phyloP scores from a whole-genome alignment of 2,888 invertebrate genomes.

The Morpho helenor region DNA sequence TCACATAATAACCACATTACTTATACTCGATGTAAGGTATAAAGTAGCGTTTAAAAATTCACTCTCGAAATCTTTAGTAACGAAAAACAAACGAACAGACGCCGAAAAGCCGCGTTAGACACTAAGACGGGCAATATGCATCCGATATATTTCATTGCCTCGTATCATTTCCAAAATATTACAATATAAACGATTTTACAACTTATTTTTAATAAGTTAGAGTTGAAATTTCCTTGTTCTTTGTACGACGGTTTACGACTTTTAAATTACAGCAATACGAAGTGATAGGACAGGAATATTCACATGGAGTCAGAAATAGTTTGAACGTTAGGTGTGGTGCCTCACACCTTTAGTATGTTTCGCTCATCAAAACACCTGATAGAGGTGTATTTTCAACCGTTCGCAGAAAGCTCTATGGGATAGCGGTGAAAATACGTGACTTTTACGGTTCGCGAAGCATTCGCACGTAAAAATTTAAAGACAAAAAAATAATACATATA shows the following conservation, averaged over 20 bases:
- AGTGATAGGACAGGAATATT: conserved; percentile 59
- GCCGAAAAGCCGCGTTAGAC: conserved; percentile 15
- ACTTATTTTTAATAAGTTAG: conserved; percentile 16
- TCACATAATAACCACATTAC: too few relatives aligned
- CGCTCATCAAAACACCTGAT: neutral
- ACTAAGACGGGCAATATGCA: conserved; percentile 18
- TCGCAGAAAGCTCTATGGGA: too few relatives aligned
- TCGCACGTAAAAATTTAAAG: too few relatives aligned
- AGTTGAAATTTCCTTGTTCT: conserved; percentile 26
- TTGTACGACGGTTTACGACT: too few relatives aligned
- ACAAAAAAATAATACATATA: too few relatives aligned
- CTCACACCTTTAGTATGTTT: conserved; percentile 10
- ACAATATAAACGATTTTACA: neutral
- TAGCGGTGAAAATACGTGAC: too few relatives aligned
- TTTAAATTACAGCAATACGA: conserved; percentile 4
- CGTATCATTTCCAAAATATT: conserved; percentile 15
- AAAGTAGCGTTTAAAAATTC: too few relatives aligned
- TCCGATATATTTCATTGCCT: conserved; percentile 17
- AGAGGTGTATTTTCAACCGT: neutral
- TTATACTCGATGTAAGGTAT: too few relatives aligned
- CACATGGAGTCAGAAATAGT: conserved; percentile 58
- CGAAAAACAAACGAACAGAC: conserved; percentile 13
- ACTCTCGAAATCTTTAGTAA: neutral
- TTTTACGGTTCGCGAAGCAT: too few relatives aligned
- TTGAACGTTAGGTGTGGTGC: conserved; percentile 15